Percentiles rank a stretch among this genome's conserved stretches.
These are phyloP conservation scores for Antitype chi DNA, from an alignment of 2,888 invertebrate genomes.

Conservation along the genomic window DNA sequence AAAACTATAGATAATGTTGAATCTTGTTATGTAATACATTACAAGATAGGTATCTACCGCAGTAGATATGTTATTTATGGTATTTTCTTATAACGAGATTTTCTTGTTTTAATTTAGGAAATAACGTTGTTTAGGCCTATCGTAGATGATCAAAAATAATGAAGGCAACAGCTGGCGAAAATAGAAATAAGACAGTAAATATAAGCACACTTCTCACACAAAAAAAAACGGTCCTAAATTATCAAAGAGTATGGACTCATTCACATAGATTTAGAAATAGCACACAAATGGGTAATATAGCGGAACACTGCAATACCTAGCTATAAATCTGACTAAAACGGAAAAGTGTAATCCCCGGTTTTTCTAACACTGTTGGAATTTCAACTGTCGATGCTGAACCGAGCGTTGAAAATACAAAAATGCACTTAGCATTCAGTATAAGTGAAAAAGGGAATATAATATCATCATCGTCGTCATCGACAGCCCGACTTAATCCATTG, in stretches of 20 bases:
- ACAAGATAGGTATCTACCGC: background rate
- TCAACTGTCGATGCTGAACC: too few species aligned
- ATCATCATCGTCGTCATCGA: too few species aligned
- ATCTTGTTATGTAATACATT: slow-evolving; percentile 2
- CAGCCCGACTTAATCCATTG: too few species aligned
- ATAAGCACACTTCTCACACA: too few species aligned
- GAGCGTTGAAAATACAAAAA: too few species aligned
- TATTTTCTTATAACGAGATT: background rate
- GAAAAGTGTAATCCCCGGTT: too few species aligned
- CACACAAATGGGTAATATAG: background rate
- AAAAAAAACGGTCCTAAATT: background rate
- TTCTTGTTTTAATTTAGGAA: background rate
- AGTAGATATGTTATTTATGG: background rate
- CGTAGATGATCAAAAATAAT: background rate
- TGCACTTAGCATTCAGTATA: too few species aligned
- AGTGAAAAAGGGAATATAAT: too few species aligned
- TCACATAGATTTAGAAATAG: background rate
- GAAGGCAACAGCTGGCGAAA: background rate
- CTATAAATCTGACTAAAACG: background rate
- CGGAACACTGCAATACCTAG: background rate
- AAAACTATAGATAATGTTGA: slow-evolving; percentile 16
- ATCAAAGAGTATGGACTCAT: background rate
- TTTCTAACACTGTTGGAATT: too few species aligned
- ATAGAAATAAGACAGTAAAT: background rate
- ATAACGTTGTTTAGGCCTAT: background rate